Conservation (phyloP, 2,888 invertebrate species). For the Tromatobia lineatoria region DNA sequence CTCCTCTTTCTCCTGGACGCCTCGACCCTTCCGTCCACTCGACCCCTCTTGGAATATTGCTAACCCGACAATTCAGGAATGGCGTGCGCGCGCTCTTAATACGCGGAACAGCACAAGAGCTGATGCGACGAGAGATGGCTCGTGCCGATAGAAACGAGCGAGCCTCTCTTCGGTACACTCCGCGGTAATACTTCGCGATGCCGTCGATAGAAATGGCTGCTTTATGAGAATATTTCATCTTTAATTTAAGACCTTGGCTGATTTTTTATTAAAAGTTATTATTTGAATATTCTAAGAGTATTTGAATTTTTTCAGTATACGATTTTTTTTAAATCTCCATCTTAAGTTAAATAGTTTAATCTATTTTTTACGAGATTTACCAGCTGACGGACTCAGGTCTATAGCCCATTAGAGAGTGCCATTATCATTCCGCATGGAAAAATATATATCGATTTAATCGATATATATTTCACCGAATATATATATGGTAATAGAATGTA, state of each 20-base stretch:
- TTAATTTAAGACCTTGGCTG: neutral
- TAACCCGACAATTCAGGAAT: slow-evolving; percentile 56
- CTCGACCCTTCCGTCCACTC: slow-evolving; percentile 59
- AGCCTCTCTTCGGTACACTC: neutral
- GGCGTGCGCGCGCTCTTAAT: slow-evolving; percentile 45
- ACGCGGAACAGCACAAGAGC: slow-evolving; percentile 35
- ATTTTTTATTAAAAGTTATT: neutral
- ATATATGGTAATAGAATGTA: too few species aligned
- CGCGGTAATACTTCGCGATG: neutral
- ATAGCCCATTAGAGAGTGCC: too few species aligned
- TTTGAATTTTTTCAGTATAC: too few species aligned
- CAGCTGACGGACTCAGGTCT: too few species aligned
- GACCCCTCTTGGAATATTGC: slow-evolving; percentile 62
- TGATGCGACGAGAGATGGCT: slow-evolving; percentile 47
- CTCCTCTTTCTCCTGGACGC: slow-evolving; percentile 21
- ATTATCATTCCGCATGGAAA: too few species aligned
- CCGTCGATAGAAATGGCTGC: neutral
- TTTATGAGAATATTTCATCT: neutral
- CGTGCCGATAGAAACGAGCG: slow-evolving; percentile 54
- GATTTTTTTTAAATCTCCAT: too few species aligned
- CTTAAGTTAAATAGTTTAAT: too few species aligned
- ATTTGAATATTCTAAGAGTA: too few species aligned
- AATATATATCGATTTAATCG: too few species aligned
- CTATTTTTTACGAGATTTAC: too few species aligned
- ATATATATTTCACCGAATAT: too few species aligned